Evolutionary conservation across 1,140 invertebrate genomes (phyloP), one percentile per base, ranked within the genome.

Genomic region (Micrasema longulum): DNA sequence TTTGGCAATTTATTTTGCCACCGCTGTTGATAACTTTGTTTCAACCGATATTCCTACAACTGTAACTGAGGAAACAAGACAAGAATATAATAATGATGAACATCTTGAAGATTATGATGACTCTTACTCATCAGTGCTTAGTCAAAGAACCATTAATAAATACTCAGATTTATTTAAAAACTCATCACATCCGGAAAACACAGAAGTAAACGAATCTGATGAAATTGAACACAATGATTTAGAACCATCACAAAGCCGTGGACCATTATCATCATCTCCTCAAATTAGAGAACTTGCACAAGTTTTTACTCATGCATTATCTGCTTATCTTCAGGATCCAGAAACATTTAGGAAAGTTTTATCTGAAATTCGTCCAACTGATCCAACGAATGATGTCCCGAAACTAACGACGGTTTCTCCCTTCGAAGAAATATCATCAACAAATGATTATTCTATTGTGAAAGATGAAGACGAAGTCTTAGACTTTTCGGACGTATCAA

Each of bases 291-390:
- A 93, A 81, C 80, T 95, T 1, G 93, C 93, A 1, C 91, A 93
- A 82, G 91, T 94, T 1, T 95, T 95, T 77, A 93, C 92, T 0
- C 89, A 92, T 75, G 93, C 92, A 0, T 79, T 95, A 5, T 92
- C 91, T 1, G 91, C 91, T 3, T 95, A 94, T 77, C 81, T 95
- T 3, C 90, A 94, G 78, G 91, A 94, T 82, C 93, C 93, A 1
- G 88, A 90, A 12, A 90, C 89, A 43, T 94, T 95, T 74, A 89
- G 91, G 72, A 90, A 89, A 76, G 89, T 91, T 12, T 78, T 95
- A 22, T 88, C 89, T 36, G 88, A 92, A 76, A 90, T 93, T 1
- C 84, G 92, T 78, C 93, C 93, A 0, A 94, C 92, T 0, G 91
- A 92, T 79, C 92, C 93, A 1, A 83, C 90, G 6, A 82, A 82